Evolutionary conservation across 2,797 vertebrate species (phyloP).

Genomic region (Liparis tanakae): DNA sequence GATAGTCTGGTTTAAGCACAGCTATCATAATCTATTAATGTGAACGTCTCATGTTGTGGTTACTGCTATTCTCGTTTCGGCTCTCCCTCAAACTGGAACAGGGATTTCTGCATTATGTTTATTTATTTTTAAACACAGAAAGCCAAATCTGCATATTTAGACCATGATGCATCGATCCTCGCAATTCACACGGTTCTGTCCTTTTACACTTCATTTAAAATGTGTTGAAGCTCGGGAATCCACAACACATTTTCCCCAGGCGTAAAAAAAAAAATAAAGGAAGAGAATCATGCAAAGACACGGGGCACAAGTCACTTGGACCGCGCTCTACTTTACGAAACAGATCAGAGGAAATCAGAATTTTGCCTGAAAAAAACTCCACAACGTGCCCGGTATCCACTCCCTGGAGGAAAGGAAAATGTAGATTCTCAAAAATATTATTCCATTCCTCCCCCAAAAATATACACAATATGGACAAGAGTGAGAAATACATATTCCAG

Average conservation of each 20-base stretch:
- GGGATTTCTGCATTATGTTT: conserved; percentile 52
- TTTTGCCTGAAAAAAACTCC: conserved; percentile 60
- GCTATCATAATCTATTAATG: conserved; percentile 4
- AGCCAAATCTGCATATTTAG: conserved; percentile 64
- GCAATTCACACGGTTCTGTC: conserved; percentile 65
- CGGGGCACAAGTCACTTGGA: conserved; percentile 47
- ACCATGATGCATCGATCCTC: conserved; percentile 63
- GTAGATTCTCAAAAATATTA: conserved; percentile 65
- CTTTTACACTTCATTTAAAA: conserved; percentile 75
- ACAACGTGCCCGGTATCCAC: conserved; percentile 59
- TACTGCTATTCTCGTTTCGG: conserved; percentile 35
- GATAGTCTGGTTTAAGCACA: conserved; percentile 2
- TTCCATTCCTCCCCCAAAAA: conserved; percentile 59
- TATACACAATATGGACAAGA: conserved; percentile 62
- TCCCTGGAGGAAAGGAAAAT: conserved; percentile 62
- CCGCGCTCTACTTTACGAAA: conserved; percentile 64
- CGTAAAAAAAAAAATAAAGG: conserved; percentile 68
- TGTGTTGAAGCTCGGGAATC: conserved; percentile 60
- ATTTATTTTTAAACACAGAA: too few species aligned
- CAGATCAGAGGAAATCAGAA: conserved; percentile 68
- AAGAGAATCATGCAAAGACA: conserved; percentile 46
- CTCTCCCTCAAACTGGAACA: conserved; percentile 42
- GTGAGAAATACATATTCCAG: conserved; percentile 76
- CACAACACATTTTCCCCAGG: conserved; percentile 63
- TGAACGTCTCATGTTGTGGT: conserved; percentile 22